Conservation (phyloP, 2,888 invertebrate species). For the Lepidonotus clava region DNA sequence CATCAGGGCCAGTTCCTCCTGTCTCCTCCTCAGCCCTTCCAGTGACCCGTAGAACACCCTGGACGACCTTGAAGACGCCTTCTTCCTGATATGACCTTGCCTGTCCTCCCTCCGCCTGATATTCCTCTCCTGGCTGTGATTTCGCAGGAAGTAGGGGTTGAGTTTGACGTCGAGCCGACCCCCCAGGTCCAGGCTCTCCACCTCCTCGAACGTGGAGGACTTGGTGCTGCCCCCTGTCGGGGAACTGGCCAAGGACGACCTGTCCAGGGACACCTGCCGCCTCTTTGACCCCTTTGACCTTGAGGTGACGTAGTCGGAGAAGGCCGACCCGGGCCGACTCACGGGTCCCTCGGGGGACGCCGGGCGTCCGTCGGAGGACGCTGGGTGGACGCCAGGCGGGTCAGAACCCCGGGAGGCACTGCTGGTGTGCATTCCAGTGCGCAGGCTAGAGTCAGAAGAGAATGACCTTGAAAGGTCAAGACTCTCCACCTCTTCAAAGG, state of each 20-base stretch:
- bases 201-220: constrained; percentile 53
- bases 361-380: no score
- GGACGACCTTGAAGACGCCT: neutral
- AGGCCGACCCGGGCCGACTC: constrained; percentile 7
- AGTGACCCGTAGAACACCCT: no score
- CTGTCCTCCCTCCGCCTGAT: neutral
- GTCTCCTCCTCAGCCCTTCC: no score
- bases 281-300: no score
- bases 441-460: constrained; percentile 34
- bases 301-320: neutral
- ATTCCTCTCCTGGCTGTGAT: neutral
- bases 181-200: constrained; percentile 54
- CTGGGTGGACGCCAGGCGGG: neutral
- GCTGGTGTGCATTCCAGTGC: constrained; percentile 41
- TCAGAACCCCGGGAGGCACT: constrained; percentile 16
- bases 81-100: neutral
- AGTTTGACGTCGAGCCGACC: constrained; percentile 36
- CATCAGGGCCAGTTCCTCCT: no score
- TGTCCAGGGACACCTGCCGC: neutral
- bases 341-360: neutral
- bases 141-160: constrained; percentile 27
- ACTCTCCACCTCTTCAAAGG: constrained; percentile 46
- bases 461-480: constrained; percentile 17
- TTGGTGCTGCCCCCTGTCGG: constrained; percentile 15
- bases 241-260: neutral